Evolutionary conservation across 1,140 invertebrate genomes (phyloP).

Genomic region (Pantala flavescens): DNA sequence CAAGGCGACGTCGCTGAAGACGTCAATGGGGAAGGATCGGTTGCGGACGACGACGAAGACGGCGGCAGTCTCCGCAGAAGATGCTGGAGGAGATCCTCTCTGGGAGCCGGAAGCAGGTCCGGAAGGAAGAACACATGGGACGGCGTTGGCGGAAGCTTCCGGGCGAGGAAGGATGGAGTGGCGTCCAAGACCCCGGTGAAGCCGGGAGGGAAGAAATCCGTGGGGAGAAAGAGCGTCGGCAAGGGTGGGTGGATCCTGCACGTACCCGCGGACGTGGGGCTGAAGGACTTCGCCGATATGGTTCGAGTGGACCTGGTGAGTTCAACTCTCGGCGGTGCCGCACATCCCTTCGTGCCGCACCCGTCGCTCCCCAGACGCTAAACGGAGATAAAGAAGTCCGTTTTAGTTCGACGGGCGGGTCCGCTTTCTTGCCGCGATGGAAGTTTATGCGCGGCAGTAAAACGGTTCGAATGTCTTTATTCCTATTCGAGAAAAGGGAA

Average conservation of each 20-base stretch:
- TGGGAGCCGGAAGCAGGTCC: background rate
- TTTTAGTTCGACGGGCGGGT: too few relatives aligned
- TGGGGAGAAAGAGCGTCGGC: background rate
- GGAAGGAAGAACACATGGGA: background rate
- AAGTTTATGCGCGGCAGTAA: too few relatives aligned
- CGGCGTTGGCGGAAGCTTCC: background rate
- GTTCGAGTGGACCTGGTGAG: background rate
- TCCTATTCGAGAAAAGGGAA: too few relatives aligned
- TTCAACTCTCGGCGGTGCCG: background rate
- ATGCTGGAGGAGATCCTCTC: background rate
- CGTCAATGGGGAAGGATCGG: background rate
- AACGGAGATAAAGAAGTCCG: too few relatives aligned
- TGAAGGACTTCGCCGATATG: background rate
- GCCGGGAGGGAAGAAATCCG: background rate
- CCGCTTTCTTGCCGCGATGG: too few relatives aligned
- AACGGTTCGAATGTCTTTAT: too few relatives aligned
- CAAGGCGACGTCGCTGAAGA: constrained; percentile 25
- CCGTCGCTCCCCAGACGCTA: too few relatives aligned
- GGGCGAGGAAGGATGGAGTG: background rate
- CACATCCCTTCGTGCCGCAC: too few relatives aligned
- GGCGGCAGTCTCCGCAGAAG: background rate
- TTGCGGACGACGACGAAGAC: background rate
- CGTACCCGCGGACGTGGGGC: background rate
- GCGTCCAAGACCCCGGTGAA: background rate
- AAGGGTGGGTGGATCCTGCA: background rate